Base-by-base conservation (phyloP, 2,888 invertebrate species). In the Drosophila limbata region DNA sequence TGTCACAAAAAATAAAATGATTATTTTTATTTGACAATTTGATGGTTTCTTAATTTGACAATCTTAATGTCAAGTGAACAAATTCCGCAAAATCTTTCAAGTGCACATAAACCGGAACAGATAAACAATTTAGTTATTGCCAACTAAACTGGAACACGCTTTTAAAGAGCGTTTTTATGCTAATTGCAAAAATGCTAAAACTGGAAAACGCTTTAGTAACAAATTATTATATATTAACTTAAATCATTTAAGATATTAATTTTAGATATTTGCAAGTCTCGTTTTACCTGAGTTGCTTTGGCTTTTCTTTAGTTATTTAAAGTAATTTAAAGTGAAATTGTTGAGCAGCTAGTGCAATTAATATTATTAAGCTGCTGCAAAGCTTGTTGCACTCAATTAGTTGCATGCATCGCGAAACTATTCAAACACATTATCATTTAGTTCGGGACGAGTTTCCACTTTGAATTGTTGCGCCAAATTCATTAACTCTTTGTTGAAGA, bases 351-450 rank as follows among this genome's bases (percentile, higher is more conserved):
- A 47, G 42, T 42, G 48, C 47, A 68, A 69, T 65, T 62, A 37
- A 57, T 55, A 13, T 50, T 57, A 10, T n/a, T 35, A 8, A 53
- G 40, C 52, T 55, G 53, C 73, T 56, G 42, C 68, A 77, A 53
- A 50, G 61, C 35, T 59, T 45, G 59, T 42, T 72, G 60, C 60
- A 50, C 57, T 77, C 74, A 63, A 73, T 68, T 62, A 42, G 51
- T 62, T 53, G 47, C 40, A 57, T 33, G 35, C 47, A 42, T 55
- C 28, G 61, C 42, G 19, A 60, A 61, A 48, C 52, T 40, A 40
- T 42, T 9, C 15, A 40, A 13, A 19, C 11, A 13, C 52, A 69
- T 72, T 60, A 77, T 60, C 53, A 53, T 60, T 62, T 15, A 66
- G 17, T 57, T 59, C 4, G n/a, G n/a, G 10, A 25, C 15, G n/a